These are phyloP conservation scores for Lydus trimaculatus DNA, from an alignment of 2,888 invertebrate genomes.

Conservation along the genomic window DNA sequence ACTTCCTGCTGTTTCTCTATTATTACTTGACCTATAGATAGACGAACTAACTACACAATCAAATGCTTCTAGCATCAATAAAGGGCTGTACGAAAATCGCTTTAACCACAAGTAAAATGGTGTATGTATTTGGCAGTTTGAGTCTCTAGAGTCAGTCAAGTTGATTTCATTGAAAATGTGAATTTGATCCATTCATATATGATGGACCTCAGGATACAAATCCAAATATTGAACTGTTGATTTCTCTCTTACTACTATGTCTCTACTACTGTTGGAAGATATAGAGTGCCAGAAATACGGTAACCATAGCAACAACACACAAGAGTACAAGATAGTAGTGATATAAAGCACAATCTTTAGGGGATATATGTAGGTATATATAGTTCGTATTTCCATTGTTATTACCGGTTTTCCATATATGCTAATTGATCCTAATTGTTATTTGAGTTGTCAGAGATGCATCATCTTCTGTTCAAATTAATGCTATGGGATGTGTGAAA, in stretches of 20 bases:
- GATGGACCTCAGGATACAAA: constrained; percentile 29
- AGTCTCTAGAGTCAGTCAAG: constrained; percentile 18
- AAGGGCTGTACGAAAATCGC: neutral
- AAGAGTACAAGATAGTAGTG: constrained; percentile 1
- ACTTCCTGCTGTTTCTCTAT: neutral
- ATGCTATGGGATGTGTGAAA: neutral
- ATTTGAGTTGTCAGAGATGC: neutral
- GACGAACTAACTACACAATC: neutral
- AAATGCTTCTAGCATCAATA: neutral
- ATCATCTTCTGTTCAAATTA: neutral
- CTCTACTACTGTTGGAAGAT: constrained; percentile 30
- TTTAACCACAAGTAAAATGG: neutral
- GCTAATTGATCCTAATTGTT: constrained; percentile 29
- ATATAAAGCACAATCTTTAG: constrained; percentile 24
- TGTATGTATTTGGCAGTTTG: neutral
- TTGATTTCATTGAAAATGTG: constrained; percentile 23
- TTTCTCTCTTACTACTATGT: constrained; percentile 25
- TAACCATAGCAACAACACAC: constrained; percentile 24
- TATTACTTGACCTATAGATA: neutral
- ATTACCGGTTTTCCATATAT: constrained; percentile 22
- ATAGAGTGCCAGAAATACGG: constrained; percentile 24
- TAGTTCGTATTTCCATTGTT: constrained; percentile 15
- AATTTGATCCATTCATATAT: constrained; percentile 23
- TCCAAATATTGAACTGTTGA: constrained; percentile 40
- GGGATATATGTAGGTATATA: neutral